Evolutionary conservation across 2,113 vertebrate species (phyloP).

Genomic region (Microtus oregoni): DNA sequence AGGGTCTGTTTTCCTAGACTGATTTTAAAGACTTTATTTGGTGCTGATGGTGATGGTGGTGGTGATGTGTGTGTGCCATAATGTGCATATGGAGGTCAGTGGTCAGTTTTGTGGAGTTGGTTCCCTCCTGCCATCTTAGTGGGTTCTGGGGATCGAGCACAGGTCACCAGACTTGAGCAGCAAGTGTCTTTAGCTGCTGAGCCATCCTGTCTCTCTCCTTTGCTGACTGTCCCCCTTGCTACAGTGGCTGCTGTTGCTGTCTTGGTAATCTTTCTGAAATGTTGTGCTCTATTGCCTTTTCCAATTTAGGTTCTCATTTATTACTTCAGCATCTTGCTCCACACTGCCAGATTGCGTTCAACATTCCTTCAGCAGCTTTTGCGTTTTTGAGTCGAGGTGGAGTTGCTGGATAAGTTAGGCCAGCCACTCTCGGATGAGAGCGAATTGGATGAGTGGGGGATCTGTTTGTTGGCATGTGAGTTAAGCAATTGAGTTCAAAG

Average conservation of each 20-base stretch:
- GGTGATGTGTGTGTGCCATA: neutral
- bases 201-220: neutral
- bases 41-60: neutral
- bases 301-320: neutral
- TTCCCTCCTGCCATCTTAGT: neutral
- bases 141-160: neutral
- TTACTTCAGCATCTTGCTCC: neutral
- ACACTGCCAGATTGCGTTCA: neutral
- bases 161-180: neutral
- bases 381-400: neutral
- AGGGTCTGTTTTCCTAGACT: neutral
- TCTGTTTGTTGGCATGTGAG: neutral
- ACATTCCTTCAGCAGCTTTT: neutral
- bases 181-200: neutral
- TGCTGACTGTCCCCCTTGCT: neutral
- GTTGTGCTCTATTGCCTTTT: neutral
- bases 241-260: neutral
- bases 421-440: neutral
- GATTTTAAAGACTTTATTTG: neutral
- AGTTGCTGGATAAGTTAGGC: neutral
- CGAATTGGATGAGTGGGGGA: neutral
- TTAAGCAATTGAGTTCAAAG: conserved; percentile 40
- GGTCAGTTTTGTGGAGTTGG: neutral
- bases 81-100: neutral
- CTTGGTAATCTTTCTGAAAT: neutral